Base-by-base conservation (phyloP, 2,888 invertebrate genomes). In the Cancer borealis region DNA sequence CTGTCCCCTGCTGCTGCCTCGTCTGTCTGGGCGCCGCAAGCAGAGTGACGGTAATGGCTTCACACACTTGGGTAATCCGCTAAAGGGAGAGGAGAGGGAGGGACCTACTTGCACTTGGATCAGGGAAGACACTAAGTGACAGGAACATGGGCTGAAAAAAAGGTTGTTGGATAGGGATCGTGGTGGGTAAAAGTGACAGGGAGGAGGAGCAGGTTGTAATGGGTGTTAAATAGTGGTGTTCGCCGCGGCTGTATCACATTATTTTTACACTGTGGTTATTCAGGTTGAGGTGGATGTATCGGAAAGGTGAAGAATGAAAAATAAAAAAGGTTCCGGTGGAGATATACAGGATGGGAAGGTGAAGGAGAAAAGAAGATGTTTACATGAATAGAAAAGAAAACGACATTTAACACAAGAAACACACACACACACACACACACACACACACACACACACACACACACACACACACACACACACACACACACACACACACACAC, bases 401-500 rank as follows among this genome's bases (percentile, higher is more conserved):
- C 12, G 54, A 54, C 12, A 54, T 54, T 54, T 54, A 12, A 0
- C 54, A 14, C 54, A 54, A 54, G 54, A 54, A 54, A 49, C 39
- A 8, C 3, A 45, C 88, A 45, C 21, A 21, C 88, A 46, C 21
- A n/a, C 88, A n/a, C 46, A 45, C 88, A 88, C 45, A 21, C 46
- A 46, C 45, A 88, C 88, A 88, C 45, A 45, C 17, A 88, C 88
- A 88, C 88, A 88, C 88, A 87, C 49, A 91, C 39, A 54, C 54
- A 91, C 91, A 91, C 91, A 91, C 66, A 91, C 91, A 91, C 66
- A 66, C 91, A 66, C 60, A 91, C 66, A 91, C 60, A 66, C 91
- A 91, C 60, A 91, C 91, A 90, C 90, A 91, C 66, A 66, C 60
- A 66, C 91, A 91, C 91, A 91, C 91, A 66, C 60, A 91, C 91